Conservation (phyloP, 2,888 invertebrate genomes). For the Corbicula japonica region DNA sequence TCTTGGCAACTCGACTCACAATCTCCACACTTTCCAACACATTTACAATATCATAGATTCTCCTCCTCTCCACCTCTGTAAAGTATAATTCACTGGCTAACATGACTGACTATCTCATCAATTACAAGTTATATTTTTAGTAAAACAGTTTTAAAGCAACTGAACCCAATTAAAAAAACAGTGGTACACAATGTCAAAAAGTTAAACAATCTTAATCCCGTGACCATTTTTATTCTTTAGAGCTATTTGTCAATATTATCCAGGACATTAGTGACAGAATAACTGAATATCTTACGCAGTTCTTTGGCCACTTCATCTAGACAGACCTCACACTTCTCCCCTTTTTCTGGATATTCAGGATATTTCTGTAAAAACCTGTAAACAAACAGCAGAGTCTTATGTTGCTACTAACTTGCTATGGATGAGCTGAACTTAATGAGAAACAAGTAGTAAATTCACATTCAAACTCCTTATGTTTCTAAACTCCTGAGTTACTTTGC, state of each 20-base stretch:
- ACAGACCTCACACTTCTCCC: slow-evolving; percentile 88
- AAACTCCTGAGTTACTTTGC: too few species aligned
- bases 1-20: slow-evolving; percentile 89
- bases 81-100: slow-evolving; percentile 44
- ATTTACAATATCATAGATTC: slow-evolving; percentile 92
- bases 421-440: too few species aligned
- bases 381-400: slow-evolving; percentile 43
- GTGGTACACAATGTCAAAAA: not conserved
- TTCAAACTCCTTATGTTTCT: too few species aligned
- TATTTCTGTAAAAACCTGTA: slow-evolving; percentile 83
- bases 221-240: too few species aligned
- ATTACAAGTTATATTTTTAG: not conserved
- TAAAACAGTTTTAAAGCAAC: not conserved
- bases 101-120: not conserved
- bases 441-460: too few species aligned
- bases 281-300: slow-evolving; percentile 86
- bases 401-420: too few species aligned
- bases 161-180: not conserved
- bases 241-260: too few species aligned
- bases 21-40: slow-evolving; percentile 91
- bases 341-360: slow-evolving; percentile 83
- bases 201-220: too few species aligned
- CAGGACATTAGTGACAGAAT: too few species aligned
- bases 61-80: slow-evolving; percentile 89
- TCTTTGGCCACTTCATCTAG: slow-evolving; percentile 90